These are phyloP conservation scores for Drosophila siamana DNA, from an alignment of 2,888 invertebrate genomes.

Conservation along the genomic window DNA sequence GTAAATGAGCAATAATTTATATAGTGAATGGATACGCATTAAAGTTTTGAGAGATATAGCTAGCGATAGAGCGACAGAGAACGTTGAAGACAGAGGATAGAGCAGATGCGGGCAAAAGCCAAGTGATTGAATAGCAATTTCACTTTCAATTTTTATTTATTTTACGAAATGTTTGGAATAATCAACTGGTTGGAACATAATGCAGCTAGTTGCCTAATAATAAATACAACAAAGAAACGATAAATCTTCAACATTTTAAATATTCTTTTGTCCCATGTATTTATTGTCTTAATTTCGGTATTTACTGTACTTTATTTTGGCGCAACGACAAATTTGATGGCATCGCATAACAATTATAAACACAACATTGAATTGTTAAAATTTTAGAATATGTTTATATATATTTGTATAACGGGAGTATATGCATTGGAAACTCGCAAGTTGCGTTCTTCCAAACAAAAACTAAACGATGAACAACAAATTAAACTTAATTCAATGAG, in stretches of 20 bases:
- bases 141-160: conserved; percentile 2
- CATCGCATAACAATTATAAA: conserved; percentile 75
- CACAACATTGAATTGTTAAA: conserved; percentile 70
- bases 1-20: not conserved
- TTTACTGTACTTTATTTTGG: conserved; percentile 62
- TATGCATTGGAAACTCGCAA: conserved; percentile 50
- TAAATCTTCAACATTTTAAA: conserved; percentile 37
- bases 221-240: conserved; percentile 45
- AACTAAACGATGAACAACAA: conserved; percentile 25
- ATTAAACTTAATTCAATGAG: conserved; percentile 22
- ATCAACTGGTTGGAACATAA: conserved; percentile 4
- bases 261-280: conserved; percentile 3
- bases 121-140: conserved; percentile 13
- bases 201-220: conserved; percentile 27
- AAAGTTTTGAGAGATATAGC: conserved; percentile 5
- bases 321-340: conserved; percentile 57
- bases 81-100: conserved; percentile 27
- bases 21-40: conserved; percentile 7
- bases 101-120: conserved; percentile 42
- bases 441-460: conserved; percentile 37
- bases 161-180: conserved; percentile 1
- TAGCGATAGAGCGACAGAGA: not conserved
- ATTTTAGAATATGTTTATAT: conserved; percentile 50
- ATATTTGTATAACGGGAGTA: conserved; percentile 40
- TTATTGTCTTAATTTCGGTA: not conserved